Percentiles rank a stretch among this genome's conserved stretches.
These are phyloP conservation scores for Liasis olivaceus DNA, from an alignment of 2,797 vertebrate genomes.

Conservation along the genomic window DNA sequence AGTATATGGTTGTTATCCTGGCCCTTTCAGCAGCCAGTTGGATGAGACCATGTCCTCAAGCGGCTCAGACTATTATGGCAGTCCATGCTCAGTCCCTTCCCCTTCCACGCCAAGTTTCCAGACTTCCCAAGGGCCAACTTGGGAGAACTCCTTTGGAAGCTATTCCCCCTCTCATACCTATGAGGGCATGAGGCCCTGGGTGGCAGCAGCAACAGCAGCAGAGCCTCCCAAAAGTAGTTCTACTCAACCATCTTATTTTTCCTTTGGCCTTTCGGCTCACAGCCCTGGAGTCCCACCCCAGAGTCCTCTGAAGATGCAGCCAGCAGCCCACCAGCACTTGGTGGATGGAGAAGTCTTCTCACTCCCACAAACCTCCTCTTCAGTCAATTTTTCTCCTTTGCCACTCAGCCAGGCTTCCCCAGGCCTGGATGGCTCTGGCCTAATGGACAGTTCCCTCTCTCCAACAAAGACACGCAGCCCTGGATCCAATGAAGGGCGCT, in stretches of 20 bases:
- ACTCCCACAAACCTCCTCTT: slow-evolving; percentile 70
- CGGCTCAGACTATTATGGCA: slow-evolving; percentile 90
- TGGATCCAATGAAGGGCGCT: slow-evolving; percentile 83
- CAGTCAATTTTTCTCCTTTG: slow-evolving; percentile 75
- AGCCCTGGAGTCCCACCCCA: slow-evolving; percentile 56
- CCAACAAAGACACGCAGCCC: slow-evolving; percentile 80
- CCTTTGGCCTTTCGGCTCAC: slow-evolving; percentile 75
- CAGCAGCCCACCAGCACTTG: slow-evolving; percentile 60
- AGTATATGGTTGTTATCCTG: slow-evolving; percentile 91
- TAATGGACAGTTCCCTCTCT: slow-evolving; percentile 72
- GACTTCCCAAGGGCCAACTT: slow-evolving; percentile 77
- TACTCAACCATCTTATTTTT: slow-evolving; percentile 79
- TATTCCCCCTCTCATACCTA: slow-evolving; percentile 85
- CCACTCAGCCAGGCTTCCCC: slow-evolving; percentile 74
- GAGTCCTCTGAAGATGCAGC: slow-evolving; percentile 68
- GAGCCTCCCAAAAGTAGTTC: slow-evolving; percentile 78
- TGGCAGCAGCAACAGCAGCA: slow-evolving; percentile 47
- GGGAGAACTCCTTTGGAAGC: slow-evolving; percentile 86
- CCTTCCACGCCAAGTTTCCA: slow-evolving; percentile 87
- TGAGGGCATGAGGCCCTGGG: slow-evolving; percentile 78
- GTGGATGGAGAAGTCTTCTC: slow-evolving; percentile 73
- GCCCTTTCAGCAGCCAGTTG: slow-evolving; percentile 79
- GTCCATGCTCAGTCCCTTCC: slow-evolving; percentile 84
- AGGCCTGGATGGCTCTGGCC: slow-evolving; percentile 74
- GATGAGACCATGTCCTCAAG: slow-evolving; percentile 87